Evolutionary conservation across 1,140 invertebrate species (phyloP).

Genomic region (Babylonia areolata): DNA sequence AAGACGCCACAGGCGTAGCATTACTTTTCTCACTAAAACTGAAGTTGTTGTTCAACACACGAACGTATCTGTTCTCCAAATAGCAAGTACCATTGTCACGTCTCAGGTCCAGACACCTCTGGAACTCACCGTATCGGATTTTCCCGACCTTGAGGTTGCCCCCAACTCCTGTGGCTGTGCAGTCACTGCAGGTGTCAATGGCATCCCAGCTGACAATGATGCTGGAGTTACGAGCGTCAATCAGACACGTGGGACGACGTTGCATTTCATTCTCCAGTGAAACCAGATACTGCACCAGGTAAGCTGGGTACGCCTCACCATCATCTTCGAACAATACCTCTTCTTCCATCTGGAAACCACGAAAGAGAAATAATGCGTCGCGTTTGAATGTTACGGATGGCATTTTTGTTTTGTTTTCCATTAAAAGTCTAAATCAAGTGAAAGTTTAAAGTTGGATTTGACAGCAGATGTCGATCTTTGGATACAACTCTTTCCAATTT

Average conservation of each 20-base stretch:
- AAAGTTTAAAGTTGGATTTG: no score
- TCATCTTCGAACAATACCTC: slow-evolving; percentile 37
- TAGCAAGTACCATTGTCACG: slow-evolving; percentile 40
- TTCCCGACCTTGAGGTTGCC: slow-evolving; percentile 55
- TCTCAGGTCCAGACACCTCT: slow-evolving; percentile 42
- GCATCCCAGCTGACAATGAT: slow-evolving; percentile 28
- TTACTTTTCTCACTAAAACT: slow-evolving; percentile 21
- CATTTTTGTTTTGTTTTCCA: no score
- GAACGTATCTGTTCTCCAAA: slow-evolving; percentile 56
- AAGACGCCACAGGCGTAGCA: slow-evolving; percentile 14
- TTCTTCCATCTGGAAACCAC: background rate
- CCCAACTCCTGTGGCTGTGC: slow-evolving; percentile 43
- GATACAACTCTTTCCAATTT: no score
- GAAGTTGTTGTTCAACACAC: slow-evolving; percentile 51
- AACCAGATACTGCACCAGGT: slow-evolving; percentile 23
- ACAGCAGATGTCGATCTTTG: no score
- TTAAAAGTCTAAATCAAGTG: no score
- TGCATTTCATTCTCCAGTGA: slow-evolving; percentile 13
- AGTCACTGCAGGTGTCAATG: slow-evolving; percentile 31
- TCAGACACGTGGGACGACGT: slow-evolving; percentile 27
- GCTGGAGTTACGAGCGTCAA: slow-evolving; percentile 44
- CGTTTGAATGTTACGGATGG: no score
- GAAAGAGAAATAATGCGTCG: no score
- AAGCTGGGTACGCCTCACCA: slow-evolving; percentile 26
- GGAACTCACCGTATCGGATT: slow-evolving; percentile 47